phyloP scores from a whole-genome alignment of 2,888 invertebrate genomes.

The Yponomeuta evonymella region DNA sequence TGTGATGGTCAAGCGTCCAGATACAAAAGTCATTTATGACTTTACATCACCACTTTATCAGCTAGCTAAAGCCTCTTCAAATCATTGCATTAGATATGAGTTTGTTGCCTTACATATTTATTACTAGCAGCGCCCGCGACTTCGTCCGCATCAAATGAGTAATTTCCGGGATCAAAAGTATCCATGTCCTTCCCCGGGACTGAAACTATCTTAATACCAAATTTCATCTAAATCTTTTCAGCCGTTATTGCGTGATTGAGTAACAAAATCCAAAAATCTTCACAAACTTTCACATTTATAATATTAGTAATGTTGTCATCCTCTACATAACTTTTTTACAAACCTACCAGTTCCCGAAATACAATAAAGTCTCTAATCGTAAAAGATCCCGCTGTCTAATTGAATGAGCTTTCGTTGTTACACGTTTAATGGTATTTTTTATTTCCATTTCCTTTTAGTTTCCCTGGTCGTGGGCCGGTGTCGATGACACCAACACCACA shows the following conservation, averaged over 20 bases:
- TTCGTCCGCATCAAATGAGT: too few species aligned
- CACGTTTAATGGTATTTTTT: background rate
- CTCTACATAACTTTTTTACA: too few species aligned
- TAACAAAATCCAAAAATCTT: too few species aligned
- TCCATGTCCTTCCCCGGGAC: too few species aligned
- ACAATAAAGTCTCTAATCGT: background rate
- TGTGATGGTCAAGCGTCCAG: background rate
- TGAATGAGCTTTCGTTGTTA: background rate
- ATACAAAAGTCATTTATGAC: background rate
- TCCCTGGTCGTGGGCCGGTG: background rate
- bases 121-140: background rate
- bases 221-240: too few species aligned
- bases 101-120: background rate
- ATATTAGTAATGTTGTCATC: background rate
- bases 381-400: background rate
- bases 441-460: slow-evolving; percentile 4
- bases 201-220: too few species aligned
- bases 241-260: too few species aligned
- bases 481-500: slow-evolving; percentile 40
- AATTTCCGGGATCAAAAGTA: too few species aligned
- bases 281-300: too few species aligned
- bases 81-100: background rate
- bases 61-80: background rate
- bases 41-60: background rate
- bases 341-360: background rate